These are phyloP conservation scores for Myotis planiceps DNA, from an alignment of 2,797 vertebrate genomes.

Conservation along the genomic window DNA sequence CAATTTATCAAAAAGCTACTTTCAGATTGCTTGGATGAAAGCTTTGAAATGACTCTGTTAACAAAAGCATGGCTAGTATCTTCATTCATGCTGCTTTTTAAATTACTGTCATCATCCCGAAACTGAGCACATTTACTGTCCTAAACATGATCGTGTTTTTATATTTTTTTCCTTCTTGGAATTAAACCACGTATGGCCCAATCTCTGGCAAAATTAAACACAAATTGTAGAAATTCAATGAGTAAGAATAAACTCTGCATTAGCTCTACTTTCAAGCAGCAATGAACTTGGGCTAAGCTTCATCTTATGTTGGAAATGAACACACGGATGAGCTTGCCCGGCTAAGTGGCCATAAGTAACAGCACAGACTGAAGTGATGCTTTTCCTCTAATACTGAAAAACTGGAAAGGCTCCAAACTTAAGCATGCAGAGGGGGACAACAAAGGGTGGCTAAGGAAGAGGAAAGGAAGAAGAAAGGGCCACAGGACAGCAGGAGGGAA, in stretches of 20 bases:
- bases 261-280: slow-evolving; percentile 4
- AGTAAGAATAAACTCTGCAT: not conserved
- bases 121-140: not conserved
- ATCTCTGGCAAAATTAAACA: not conserved
- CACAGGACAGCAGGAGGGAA: slow-evolving; percentile 76
- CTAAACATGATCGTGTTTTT: not conserved
- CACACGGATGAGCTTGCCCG: not conserved
- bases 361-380: slow-evolving; percentile 32
- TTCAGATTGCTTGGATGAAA: slow-evolving; percentile 20
- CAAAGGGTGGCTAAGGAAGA: slow-evolving; percentile 61
- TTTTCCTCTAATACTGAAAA: slow-evolving; percentile 45
- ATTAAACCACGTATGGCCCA: not conserved
- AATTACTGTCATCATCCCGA: not conserved
- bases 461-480: slow-evolving; percentile 67
- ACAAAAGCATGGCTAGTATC: not conserved
- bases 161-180: not conserved
- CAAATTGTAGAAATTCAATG: not conserved
- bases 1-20: not conserved
- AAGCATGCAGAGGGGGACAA: slow-evolving; percentile 86
- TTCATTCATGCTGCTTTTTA: not conserved
- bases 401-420: slow-evolving; percentile 49
- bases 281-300: not conserved
- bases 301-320: not conserved
- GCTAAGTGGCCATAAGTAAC: not conserved
- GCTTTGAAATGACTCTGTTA: not conserved